Conservation (phyloP, 53 echinoderm and acorn worm species). For the Apostichopus leukothele region DNA sequence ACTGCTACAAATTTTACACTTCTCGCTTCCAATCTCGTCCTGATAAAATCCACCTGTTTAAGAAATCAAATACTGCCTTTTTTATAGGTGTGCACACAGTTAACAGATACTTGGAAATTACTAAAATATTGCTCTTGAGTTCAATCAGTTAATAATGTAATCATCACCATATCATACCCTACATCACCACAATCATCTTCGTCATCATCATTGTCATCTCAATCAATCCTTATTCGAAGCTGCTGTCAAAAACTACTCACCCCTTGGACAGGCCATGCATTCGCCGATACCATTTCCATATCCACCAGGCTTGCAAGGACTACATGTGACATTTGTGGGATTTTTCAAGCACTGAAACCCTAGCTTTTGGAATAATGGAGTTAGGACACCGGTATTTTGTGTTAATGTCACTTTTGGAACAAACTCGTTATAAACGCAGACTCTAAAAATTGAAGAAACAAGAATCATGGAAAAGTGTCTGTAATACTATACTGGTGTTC, state of each 20-base stretch:
- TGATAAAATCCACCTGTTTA: constrained; percentile 28
- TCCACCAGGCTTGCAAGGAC: background rate
- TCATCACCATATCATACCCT: no score
- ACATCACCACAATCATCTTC: no score
- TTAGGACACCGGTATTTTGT: background rate
- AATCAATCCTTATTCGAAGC: no score
- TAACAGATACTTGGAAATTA: no score
- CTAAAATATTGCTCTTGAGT: no score
- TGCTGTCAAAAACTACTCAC: no score
- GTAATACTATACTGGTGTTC: no score
- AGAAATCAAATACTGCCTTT: background rate
- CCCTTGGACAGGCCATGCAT: no score
- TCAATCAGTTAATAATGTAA: no score
- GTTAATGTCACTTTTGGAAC: background rate
- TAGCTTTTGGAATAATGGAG: background rate
- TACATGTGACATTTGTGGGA: background rate
- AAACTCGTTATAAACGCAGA: background rate
- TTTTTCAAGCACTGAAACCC: background rate
- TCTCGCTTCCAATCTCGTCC: background rate
- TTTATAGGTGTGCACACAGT: no score
- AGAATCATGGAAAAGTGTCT: background rate
- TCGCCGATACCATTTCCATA: no score
- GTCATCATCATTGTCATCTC: no score
- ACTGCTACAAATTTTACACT: background rate
- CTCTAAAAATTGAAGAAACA: background rate